A percentile compares a stretch with the other conserved stretches of the same genome.
phyloP scores from a whole-genome alignment of 2,797 vertebrate genomes.

The Malurus leucopterus region DNA sequence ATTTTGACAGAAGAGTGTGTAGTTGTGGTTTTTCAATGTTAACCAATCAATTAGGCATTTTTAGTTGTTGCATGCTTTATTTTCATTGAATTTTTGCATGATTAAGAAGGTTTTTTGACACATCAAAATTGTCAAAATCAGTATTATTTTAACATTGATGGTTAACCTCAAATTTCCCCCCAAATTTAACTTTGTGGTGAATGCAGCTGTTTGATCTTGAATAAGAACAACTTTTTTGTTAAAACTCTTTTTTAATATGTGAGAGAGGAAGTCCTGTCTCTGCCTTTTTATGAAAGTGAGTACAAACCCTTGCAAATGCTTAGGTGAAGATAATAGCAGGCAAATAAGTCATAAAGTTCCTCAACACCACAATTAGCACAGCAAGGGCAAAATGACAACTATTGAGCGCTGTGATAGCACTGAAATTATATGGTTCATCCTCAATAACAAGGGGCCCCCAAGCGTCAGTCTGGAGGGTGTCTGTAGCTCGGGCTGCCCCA shows the following conservation, averaged over 20 bases:
- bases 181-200: not conserved
- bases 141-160: not conserved
- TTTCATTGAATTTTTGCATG: not conserved
- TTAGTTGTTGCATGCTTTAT: not conserved
- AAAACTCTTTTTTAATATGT: not conserved
- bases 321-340: not conserved
- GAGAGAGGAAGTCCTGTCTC: not conserved
- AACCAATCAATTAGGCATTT: not conserved
- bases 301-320: not conserved
- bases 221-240: not conserved
- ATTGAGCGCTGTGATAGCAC: not conserved
- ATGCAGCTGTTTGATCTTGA: not conserved
- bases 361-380: not conserved
- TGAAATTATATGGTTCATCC: not conserved
- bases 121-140: not conserved
- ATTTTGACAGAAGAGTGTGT: not conserved
- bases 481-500: not conserved
- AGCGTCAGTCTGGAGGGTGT: not conserved
- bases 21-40: not conserved
- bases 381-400: not conserved
- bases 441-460: fast-evolving
- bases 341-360: not conserved
- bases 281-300: not conserved
- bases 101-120: not conserved
- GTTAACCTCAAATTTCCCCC: not conserved